A percentile compares a stretch with the other conserved stretches of the same genome.
These are phyloP conservation scores for Drosophila monieri DNA, from an alignment of 2,888 invertebrate genomes.

Conservation along the genomic window DNA sequence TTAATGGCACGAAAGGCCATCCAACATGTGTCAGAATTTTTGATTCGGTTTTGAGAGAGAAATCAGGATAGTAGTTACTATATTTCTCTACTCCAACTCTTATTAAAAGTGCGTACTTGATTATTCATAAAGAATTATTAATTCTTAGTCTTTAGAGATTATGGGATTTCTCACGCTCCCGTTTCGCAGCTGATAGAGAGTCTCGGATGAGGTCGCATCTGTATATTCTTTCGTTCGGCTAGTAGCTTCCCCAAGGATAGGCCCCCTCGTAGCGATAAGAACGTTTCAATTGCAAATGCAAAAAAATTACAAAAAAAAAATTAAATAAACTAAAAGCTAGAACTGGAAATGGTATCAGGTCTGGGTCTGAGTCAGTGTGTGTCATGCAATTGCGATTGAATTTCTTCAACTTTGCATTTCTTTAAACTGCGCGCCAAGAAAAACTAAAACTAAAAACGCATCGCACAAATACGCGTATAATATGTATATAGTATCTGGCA, in stretches of 20 bases:
- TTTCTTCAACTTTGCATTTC: conserved; percentile 68
- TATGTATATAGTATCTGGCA: not conserved
- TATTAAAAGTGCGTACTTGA: not conserved
- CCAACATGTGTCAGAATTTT: conserved; percentile 49
- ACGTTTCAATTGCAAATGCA: conserved; percentile 6
- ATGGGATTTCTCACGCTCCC: conserved; percentile 64
- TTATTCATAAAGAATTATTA: too few relatives aligned
- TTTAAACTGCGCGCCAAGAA: conserved; percentile 62
- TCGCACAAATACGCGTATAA: conserved; percentile 25
- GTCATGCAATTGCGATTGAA: conserved; percentile 60
- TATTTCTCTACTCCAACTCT: not conserved
- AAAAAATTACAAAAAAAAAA: too few relatives aligned
- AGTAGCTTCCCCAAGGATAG: conserved; percentile 52
- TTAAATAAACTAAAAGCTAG: conserved; percentile 24
- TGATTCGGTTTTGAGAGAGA: not conserved
- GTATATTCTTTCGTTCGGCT: conserved; percentile 4
- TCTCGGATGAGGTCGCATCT: conserved; percentile 55
- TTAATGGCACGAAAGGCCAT: conserved; percentile 47
- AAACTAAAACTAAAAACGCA: conserved; percentile 26
- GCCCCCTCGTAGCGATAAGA: conserved; percentile 37
- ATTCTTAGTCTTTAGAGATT: conserved; percentile 8
- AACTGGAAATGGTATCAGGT: conserved; percentile 44
- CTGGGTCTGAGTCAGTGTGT: conserved; percentile 43
- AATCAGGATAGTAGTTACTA: not conserved
- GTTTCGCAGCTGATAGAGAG: conserved; percentile 38